Evolutionary conservation across 1,140 invertebrate genomes (phyloP).

Genomic region (Eumeta japonica): DNA sequence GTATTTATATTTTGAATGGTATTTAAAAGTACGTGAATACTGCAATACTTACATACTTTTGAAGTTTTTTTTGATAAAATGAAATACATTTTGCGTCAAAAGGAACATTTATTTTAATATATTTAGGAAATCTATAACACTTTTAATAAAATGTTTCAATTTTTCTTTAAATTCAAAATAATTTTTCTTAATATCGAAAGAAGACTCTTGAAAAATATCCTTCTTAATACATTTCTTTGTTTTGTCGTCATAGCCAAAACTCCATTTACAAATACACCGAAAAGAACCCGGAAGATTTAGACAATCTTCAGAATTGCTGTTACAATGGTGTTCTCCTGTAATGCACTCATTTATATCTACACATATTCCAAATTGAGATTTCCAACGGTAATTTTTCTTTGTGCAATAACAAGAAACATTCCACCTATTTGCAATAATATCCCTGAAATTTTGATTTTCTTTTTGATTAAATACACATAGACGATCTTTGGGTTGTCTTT

Average conservation of each 20-base stretch:
- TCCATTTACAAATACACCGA: slow-evolving; percentile 55
- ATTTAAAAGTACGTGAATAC: neutral
- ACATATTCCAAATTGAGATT: slow-evolving; percentile 60
- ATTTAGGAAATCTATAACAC: too few relatives aligned
- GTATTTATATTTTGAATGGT: slow-evolving; percentile 3
- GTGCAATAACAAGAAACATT: slow-evolving; percentile 62
- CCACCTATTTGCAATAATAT: slow-evolving; percentile 58
- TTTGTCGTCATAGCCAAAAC: slow-evolving; percentile 34
- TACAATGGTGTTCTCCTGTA: slow-evolving; percentile 42
- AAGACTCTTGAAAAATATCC: too few relatives aligned
- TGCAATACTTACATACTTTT: neutral
- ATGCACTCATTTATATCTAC: slow-evolving; percentile 66
- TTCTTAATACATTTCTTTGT: slow-evolving; percentile 17
- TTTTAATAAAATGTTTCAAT: too few relatives aligned
- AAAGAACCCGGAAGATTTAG: slow-evolving; percentile 60
- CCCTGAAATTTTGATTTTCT: slow-evolving; percentile 56
- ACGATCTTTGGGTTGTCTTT: slow-evolving; percentile 1
- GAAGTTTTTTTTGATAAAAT: slow-evolving; percentile 9
- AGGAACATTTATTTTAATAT: too few relatives aligned
- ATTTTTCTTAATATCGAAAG: too few relatives aligned
- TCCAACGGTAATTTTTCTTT: slow-evolving; percentile 57
- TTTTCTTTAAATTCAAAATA: too few relatives aligned
- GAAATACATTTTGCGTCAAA: too few relatives aligned
- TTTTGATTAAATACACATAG: slow-evolving; percentile 47
- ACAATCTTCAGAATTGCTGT: slow-evolving; percentile 46